phyloP scores from a whole-genome alignment of 2,797 vertebrate genomes.

The Avahi laniger region DNA sequence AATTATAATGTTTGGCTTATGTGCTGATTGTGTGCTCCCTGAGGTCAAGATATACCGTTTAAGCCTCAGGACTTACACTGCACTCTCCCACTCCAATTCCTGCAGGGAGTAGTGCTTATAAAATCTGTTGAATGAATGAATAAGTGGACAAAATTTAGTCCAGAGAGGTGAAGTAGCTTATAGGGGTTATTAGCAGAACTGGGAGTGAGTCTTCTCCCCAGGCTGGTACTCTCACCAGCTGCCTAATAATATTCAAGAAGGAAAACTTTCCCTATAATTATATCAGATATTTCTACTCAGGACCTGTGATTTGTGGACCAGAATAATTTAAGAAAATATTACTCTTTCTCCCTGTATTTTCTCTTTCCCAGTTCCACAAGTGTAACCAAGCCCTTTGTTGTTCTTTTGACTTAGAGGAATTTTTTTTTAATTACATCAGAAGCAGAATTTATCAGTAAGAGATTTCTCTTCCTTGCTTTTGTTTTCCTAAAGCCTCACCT shows the following conservation, averaged over 20 bases:
- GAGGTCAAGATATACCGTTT: background rate
- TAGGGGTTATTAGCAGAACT: background rate
- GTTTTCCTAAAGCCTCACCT: constrained; percentile 36
- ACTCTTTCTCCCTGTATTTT: background rate
- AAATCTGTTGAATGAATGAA: background rate
- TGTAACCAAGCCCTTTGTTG: background rate
- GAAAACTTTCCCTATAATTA: background rate
- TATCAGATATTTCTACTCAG: background rate
- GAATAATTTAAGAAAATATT: background rate
- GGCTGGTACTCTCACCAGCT: background rate
- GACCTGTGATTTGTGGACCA: background rate
- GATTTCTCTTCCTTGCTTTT: constrained; percentile 47
- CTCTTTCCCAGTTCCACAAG: background rate
- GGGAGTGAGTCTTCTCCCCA: background rate
- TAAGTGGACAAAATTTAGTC: background rate
- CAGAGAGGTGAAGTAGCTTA: background rate
- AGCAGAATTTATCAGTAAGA: constrained; percentile 41
- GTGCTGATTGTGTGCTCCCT: background rate
- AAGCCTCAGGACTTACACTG: background rate
- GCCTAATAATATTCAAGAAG: background rate
- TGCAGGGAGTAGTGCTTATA: background rate
- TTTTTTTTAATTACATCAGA: background rate
- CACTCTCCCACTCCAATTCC: background rate
- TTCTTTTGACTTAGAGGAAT: background rate
- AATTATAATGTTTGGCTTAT: background rate